Evolutionary conservation across 2,797 vertebrate species (phyloP).

Genomic region (Miichthys miiuy): DNA sequence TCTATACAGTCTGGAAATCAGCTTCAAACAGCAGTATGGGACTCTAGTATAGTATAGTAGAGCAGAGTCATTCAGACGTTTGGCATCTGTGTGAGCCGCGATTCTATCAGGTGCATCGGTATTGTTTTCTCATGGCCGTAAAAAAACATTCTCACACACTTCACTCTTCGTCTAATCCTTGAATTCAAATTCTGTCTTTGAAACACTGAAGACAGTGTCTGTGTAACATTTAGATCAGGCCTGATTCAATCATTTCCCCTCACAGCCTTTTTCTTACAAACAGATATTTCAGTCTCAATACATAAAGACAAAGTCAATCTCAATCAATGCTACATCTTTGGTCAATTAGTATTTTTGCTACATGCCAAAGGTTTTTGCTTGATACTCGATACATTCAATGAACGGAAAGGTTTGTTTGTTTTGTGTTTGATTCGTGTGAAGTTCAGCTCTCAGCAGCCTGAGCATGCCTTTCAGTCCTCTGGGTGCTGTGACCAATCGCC

Average conservation of each 20-base stretch:
- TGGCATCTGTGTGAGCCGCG: background rate
- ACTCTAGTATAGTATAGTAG: too few relatives aligned
- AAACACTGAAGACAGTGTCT: background rate
- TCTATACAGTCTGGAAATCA: conserved; percentile 1
- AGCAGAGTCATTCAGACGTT: background rate
- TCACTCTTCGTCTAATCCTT: background rate
- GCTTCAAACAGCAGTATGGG: background rate
- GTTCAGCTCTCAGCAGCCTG: background rate
- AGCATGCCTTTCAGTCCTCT: conserved; percentile 8
- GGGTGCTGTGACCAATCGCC: background rate
- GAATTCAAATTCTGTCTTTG: background rate
- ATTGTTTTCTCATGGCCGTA: background rate
- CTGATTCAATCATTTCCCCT: conserved; percentile 1
- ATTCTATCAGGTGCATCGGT: background rate
- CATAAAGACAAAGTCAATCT: conserved; percentile 15
- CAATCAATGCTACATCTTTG: conserved; percentile 57
- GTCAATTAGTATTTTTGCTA: conserved; percentile 58
- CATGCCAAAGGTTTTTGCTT: conserved; percentile 37
- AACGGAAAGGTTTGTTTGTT: conserved; percentile 38
- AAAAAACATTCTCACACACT: background rate
- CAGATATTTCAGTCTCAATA: conserved; percentile 2
- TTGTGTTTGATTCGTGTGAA: conserved; percentile 26
- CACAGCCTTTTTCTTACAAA: background rate
- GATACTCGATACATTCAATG: conserved; percentile 53
- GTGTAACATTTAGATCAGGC: conserved; percentile 28